Evolutionary conservation across 2,888 invertebrate genomes (phyloP).

Genomic region (Caenorhabditis sulstoni): DNA sequence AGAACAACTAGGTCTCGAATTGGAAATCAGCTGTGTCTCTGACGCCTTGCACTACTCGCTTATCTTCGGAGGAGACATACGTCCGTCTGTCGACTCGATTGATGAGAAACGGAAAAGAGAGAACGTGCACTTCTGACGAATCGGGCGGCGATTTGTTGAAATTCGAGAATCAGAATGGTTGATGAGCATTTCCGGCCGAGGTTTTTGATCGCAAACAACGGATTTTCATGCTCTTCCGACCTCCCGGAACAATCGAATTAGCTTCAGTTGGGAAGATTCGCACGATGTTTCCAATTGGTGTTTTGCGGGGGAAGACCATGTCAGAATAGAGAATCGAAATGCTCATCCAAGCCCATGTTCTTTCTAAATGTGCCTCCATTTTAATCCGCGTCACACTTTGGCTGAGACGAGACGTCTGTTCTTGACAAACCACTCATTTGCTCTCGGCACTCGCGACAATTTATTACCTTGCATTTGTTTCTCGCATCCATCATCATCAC

Average conservation of each 20-base stretch:
- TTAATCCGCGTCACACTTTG: conserved; percentile 37
- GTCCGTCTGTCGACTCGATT: neutral
- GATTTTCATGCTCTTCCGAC: conserved; percentile 42
- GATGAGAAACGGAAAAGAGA: neutral
- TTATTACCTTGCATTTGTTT: conserved; percentile 48
- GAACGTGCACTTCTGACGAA: conserved; percentile 19
- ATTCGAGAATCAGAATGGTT: conserved; percentile 33
- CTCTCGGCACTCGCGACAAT: conserved; percentile 32
- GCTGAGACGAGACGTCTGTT: conserved; percentile 34
- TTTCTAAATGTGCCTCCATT: conserved; percentile 25
- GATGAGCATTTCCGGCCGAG: conserved; percentile 38
- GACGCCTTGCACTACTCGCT: no score
- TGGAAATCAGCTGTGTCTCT: no score
- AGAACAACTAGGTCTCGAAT: no score
- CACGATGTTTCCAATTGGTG: conserved; percentile 32
- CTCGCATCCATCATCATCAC: conserved; percentile 56
- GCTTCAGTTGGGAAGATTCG: no score
- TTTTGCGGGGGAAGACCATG: conserved; percentile 20
- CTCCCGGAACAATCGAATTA: conserved; percentile 35
- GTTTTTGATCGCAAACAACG: conserved; percentile 29
- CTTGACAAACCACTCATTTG: conserved; percentile 57
- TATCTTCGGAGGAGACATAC: no score
- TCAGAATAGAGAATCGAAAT: conserved; percentile 32
- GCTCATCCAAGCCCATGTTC: conserved; percentile 17
- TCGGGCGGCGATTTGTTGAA: conserved; percentile 35